phyloP scores from a whole-genome alignment of 1,140 invertebrate genomes.

The Hyles euphorbiae region DNA sequence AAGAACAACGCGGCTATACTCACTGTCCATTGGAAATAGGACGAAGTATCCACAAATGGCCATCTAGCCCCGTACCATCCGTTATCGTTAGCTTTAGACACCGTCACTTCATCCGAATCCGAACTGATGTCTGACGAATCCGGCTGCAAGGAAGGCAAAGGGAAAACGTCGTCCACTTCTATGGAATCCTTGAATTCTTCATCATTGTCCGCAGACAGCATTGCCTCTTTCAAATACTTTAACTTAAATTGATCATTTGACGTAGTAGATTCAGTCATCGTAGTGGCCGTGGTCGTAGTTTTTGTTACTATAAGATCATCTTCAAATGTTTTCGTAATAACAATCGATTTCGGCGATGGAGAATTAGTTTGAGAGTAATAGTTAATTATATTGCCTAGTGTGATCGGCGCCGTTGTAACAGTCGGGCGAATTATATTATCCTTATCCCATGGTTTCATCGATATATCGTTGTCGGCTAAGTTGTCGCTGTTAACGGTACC shows the following conservation, averaged over 20 bases:
- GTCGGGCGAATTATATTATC: slow-evolving; percentile 58
- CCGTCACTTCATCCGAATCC: slow-evolving; percentile 64
- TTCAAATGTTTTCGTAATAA: slow-evolving; percentile 41
- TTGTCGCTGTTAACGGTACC: slow-evolving; percentile 46
- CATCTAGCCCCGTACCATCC: slow-evolving; percentile 69
- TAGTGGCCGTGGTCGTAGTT: slow-evolving; percentile 35
- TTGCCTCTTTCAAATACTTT: slow-evolving; percentile 57
- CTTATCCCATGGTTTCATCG: slow-evolving; percentile 56
- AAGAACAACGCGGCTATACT: slow-evolving; percentile 31
- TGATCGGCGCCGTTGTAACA: slow-evolving; percentile 46
- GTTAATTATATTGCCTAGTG: slow-evolving; percentile 42
- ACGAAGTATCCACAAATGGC: slow-evolving; percentile 79
- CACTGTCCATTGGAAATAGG: slow-evolving; percentile 80
- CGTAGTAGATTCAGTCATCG: slow-evolving; percentile 34
- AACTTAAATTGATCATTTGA: slow-evolving; percentile 43
- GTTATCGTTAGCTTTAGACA: slow-evolving; percentile 52
- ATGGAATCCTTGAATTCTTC: slow-evolving; percentile 68
- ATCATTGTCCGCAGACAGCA: slow-evolving; percentile 63
- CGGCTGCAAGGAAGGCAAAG: slow-evolving; percentile 54
- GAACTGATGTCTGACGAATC: slow-evolving; percentile 28
- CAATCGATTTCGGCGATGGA: slow-evolving; percentile 42
- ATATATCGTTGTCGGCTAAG: slow-evolving; percentile 47
- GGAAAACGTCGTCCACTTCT: slow-evolving; percentile 67
- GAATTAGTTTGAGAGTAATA: slow-evolving; percentile 44
- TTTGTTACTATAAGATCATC: slow-evolving; percentile 59